These are phyloP conservation scores for Mellilla xanthometata DNA, from an alignment of 2,888 invertebrate species.

Conservation along the genomic window DNA sequence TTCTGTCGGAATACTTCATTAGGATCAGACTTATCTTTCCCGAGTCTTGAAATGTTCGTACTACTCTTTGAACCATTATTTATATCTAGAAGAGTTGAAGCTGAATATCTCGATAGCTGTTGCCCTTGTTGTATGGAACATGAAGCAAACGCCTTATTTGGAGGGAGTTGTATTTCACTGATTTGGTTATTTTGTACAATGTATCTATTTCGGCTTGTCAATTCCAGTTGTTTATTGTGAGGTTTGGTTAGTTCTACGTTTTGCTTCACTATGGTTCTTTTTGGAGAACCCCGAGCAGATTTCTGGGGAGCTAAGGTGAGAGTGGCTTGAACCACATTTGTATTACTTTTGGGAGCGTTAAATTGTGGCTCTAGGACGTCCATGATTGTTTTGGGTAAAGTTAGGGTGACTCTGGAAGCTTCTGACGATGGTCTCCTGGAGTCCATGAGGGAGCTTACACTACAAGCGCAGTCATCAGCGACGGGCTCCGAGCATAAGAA, in stretches of 20 bases:
- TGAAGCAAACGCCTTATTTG: constrained; percentile 66
- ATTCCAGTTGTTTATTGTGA: constrained; percentile 70
- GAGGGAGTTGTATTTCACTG: constrained; percentile 76
- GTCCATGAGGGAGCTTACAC: constrained; percentile 85
- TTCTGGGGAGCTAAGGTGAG: constrained; percentile 84
- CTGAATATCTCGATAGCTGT: constrained; percentile 82
- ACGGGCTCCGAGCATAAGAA: constrained; percentile 76
- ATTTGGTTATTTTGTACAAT: constrained; percentile 80
- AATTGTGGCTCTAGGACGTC: constrained; percentile 83
- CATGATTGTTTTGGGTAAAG: constrained; percentile 77
- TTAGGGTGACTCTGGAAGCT: constrained; percentile 79
- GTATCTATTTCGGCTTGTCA: constrained; percentile 76
- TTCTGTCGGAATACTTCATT: constrained; percentile 62
- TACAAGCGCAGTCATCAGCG: constrained; percentile 87
- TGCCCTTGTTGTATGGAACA: constrained; percentile 73
- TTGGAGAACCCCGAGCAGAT: constrained; percentile 71
- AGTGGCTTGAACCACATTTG: constrained; percentile 84
- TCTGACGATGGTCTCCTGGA: constrained; percentile 83
- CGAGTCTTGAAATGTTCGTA: constrained; percentile 49
- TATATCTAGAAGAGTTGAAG: constrained; percentile 81
- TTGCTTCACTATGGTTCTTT: constrained; percentile 73
- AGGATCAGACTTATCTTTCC: constrained; percentile 55
- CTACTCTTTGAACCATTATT: constrained; percentile 59
- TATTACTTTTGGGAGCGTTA: constrained; percentile 70
- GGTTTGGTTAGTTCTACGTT: constrained; percentile 66